Conservation (phyloP, 2,113 vertebrate species). For the Notothenia coriiceps region DNA sequence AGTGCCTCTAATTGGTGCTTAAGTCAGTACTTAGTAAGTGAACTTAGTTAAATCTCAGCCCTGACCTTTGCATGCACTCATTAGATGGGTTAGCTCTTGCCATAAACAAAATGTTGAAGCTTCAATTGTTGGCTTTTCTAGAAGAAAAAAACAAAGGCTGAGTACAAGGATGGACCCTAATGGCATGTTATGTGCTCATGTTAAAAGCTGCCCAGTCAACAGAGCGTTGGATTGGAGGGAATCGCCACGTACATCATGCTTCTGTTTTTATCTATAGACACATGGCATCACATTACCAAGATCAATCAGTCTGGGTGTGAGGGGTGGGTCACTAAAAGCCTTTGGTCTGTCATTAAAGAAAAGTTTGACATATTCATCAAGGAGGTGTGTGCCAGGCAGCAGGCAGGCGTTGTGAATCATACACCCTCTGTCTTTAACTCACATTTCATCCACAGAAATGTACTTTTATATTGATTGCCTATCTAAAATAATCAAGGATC, state of each 20-base stretch:
- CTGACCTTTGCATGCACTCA: conserved; percentile 3
- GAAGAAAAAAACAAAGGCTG: conserved; percentile 57
- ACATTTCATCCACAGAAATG: background rate
- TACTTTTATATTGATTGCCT: background rate
- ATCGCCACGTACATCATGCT: conserved; percentile 9
- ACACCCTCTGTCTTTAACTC: background rate
- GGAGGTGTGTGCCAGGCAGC: conserved; percentile 17
- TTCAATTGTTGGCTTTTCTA: conserved; percentile 33
- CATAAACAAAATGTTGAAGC: conserved; percentile 37
- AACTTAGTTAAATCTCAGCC: background rate
- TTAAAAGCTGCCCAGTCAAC: conserved; percentile 60
- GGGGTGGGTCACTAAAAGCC: conserved; percentile 32
- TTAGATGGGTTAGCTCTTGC: conserved; percentile 38
- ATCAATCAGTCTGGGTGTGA: conserved; percentile 64
- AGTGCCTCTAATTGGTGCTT: too few species aligned
- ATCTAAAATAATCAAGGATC: background rate
- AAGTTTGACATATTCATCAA: conserved; percentile 61
- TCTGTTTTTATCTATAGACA: conserved; percentile 71
- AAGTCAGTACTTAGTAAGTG: too few species aligned
- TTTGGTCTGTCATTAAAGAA: conserved; percentile 71
- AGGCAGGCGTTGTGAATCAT: background rate
- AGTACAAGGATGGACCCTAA: conserved; percentile 39
- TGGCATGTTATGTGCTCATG: conserved; percentile 47
- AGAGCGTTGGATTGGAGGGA: conserved; percentile 25
- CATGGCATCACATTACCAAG: conserved; percentile 64